Evolutionary conservation across 2,113 vertebrate species (phyloP).

Genomic region (Aegotheles bennettii): DNA sequence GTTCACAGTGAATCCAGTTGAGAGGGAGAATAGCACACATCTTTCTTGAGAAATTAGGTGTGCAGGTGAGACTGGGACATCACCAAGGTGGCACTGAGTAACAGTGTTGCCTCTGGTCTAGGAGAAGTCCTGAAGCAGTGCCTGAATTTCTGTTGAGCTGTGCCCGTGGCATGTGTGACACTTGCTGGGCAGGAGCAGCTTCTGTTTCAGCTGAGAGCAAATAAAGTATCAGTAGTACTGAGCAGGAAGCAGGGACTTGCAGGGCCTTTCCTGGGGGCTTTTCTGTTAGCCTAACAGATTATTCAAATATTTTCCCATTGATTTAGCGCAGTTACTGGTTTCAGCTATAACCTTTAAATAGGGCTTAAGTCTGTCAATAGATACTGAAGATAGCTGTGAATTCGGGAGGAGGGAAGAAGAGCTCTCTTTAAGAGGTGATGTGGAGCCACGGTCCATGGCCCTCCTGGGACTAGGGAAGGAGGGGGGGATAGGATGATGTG

Average conservation of each 20-base stretch:
- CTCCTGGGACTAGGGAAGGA: background rate
- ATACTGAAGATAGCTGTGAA: background rate
- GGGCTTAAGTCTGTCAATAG: background rate
- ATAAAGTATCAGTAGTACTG: accelerated
- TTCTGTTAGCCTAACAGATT: background rate
- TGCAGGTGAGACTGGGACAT: background rate
- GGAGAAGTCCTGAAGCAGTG: background rate
- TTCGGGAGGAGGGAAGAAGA: background rate
- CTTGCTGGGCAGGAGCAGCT: background rate
- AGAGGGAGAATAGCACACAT: background rate
- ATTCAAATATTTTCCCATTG: background rate
- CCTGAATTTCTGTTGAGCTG: background rate
- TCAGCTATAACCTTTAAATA: background rate
- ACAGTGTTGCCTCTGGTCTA: background rate
- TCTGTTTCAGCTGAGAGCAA: background rate
- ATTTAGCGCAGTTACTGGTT: background rate
- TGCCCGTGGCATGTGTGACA: accelerated
- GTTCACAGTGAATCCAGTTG: background rate
- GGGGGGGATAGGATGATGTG: accelerated
- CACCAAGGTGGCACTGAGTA: background rate
- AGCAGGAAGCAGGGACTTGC: background rate
- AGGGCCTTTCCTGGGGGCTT: background rate
- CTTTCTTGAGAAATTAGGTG: background rate
- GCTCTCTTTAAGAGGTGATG: background rate
- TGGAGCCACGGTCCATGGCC: background rate